These are phyloP conservation scores for Heliconius himera DNA, from an alignment of 1,140 invertebrate species.

Conservation along the genomic window DNA sequence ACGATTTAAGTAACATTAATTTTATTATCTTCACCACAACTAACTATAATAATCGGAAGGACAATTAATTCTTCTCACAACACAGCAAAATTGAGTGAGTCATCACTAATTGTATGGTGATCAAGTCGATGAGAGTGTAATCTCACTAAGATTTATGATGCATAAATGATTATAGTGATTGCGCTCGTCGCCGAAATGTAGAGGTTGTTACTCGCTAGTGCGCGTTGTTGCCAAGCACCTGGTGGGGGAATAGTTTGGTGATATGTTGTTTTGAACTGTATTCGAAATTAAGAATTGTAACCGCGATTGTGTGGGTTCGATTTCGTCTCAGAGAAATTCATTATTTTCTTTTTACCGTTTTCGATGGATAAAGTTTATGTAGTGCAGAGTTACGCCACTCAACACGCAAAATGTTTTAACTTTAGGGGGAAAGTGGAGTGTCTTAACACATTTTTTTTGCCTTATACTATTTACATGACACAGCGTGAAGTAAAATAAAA, in stretches of 20 bases:
- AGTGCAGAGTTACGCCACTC: too few relatives aligned
- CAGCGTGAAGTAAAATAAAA: too few relatives aligned
- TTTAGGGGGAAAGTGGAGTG: too few relatives aligned
- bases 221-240: neutral
- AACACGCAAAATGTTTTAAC: too few relatives aligned
- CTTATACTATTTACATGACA: too few relatives aligned
- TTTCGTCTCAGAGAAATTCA: too few relatives aligned
- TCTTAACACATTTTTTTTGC: too few relatives aligned
- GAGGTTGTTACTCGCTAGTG: slow-evolving; percentile 28
- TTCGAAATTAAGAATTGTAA: too few relatives aligned
- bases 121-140: slow-evolving; percentile 62
- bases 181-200: slow-evolving; percentile 61
- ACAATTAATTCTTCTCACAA: slow-evolving; percentile 4
- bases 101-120: slow-evolving; percentile 55
- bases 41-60: neutral
- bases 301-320: too few relatives aligned
- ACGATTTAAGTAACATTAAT: neutral
- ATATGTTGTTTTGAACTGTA: too few relatives aligned
- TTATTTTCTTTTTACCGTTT: too few relatives aligned
- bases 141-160: slow-evolving; percentile 68
- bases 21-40: neutral
- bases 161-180: slow-evolving; percentile 70
- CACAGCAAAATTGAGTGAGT: slow-evolving; percentile 43
- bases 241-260: neutral
- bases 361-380: too few relatives aligned